Conservation (phyloP, 2,797 vertebrate genomes). For the Natrix natrix region DNA sequence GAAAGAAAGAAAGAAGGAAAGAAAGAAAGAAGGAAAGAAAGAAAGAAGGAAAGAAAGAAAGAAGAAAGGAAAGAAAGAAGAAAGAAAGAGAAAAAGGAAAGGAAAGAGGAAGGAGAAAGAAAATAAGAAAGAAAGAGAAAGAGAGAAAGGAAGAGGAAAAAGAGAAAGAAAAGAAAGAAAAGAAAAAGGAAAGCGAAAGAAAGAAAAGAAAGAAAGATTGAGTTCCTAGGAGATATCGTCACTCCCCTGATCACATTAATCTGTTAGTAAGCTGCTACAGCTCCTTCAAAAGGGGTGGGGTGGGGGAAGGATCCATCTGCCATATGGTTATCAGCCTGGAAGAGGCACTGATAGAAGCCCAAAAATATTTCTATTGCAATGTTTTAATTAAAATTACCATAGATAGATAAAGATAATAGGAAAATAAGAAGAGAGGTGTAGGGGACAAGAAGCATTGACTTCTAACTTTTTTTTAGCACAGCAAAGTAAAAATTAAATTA, state of each 20-base stretch:
- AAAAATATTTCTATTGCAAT: background rate
- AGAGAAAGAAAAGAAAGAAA: no score
- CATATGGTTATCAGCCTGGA: background rate
- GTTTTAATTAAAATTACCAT: background rate
- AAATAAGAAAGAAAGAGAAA: no score
- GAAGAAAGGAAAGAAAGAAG: no score
- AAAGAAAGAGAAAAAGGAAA: no score
- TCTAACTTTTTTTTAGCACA: background rate
- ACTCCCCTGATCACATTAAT: constrained; percentile 11
- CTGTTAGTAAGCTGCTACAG: background rate
- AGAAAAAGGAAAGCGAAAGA: no score
- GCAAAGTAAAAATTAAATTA: background rate
- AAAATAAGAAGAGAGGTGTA: background rate
- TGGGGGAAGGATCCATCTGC: background rate
- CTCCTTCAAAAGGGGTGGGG: background rate
- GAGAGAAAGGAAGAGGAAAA: no score
- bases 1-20: no score
- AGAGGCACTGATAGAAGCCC: background rate
- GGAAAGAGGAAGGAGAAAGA: no score
- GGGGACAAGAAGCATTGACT: background rate
- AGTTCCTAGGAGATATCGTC: background rate
- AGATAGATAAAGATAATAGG: no score
- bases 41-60: no score
- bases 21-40: background rate
- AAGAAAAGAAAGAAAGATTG: background rate